Conservation (phyloP, 2,113 vertebrate genomes). For the Poeciliopsis occidentalis region DNA sequence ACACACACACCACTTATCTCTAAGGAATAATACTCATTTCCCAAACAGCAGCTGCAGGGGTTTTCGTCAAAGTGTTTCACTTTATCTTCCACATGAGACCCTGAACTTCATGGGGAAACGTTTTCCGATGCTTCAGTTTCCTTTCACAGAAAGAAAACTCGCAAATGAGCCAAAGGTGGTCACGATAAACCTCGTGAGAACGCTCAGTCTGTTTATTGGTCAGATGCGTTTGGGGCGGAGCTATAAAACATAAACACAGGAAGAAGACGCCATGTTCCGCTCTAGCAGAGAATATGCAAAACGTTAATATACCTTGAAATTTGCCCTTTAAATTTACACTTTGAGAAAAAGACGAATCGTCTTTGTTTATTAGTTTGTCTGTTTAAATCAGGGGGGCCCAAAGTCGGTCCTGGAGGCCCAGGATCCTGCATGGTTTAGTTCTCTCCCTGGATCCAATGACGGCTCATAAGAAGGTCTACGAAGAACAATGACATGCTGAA, state of each 20-base stretch:
- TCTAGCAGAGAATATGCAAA: not conserved
- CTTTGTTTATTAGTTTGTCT: too few species aligned
- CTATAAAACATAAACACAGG: not conserved
- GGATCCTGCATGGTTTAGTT: too few species aligned
- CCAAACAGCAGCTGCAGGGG: constrained; percentile 6
- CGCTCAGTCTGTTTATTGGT: not conserved
- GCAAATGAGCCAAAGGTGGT: not conserved
- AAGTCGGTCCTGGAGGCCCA: too few species aligned
- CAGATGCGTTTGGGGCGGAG: not conserved
- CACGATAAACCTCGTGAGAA: not conserved
- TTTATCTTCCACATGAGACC: not conserved
- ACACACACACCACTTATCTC: constrained; percentile 32
- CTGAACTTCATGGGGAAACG: not conserved
- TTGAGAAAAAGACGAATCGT: not conserved
- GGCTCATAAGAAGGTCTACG: too few species aligned
- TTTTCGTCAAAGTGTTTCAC: not conserved
- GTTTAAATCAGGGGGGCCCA: too few species aligned
- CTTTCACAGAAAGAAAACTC: not conserved
- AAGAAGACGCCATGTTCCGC: not conserved
- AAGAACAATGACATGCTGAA: too few species aligned
- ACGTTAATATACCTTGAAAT: not conserved
- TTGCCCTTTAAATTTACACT: not conserved
- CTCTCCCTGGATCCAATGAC: too few species aligned
- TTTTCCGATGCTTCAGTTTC: not conserved
- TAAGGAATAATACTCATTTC: constrained; percentile 28